Evolutionary conservation across 1,140 invertebrate genomes (phyloP).

Genomic region (Harlomillsia oculata): DNA sequence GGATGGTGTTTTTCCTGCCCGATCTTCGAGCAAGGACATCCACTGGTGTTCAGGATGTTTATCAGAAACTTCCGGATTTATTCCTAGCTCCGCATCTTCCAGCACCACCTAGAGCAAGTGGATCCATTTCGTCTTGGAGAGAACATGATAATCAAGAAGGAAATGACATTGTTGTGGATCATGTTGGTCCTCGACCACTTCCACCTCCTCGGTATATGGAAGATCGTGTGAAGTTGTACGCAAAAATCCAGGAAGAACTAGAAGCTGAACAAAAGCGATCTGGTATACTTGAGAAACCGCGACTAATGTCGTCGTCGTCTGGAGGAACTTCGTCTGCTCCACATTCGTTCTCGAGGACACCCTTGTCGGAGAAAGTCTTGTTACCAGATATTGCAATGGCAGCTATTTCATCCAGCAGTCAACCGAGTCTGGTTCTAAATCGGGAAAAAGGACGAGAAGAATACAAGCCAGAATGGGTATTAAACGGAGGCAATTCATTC

Average conservation of each 20-base stretch:
- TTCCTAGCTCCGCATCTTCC: slow-evolving; percentile 33
- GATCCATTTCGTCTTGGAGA: background rate
- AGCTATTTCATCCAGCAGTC: no score
- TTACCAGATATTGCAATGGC: no score
- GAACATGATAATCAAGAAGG: background rate
- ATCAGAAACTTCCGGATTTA: slow-evolving; percentile 34
- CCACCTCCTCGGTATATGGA: slow-evolving; percentile 18
- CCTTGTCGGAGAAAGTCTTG: no score
- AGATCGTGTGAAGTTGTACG: slow-evolving; percentile 30
- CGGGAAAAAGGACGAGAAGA: no score
- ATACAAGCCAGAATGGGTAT: no score
- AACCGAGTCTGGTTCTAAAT: no score
- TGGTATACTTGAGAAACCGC: slow-evolving; percentile 30
- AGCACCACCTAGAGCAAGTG: slow-evolving; percentile 3
- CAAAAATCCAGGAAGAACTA: slow-evolving; percentile 28
- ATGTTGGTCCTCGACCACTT: slow-evolving; percentile 26
- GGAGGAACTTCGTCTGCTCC: no score
- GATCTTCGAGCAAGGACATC: slow-evolving; percentile 28
- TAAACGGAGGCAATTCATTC: background rate
- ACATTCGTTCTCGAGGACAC: no score
- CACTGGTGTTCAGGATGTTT: slow-evolving; percentile 32
- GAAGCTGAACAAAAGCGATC: slow-evolving; percentile 19
- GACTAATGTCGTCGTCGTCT: slow-evolving; percentile 8
- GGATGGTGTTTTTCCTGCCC: slow-evolving; percentile 35
- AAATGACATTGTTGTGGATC: background rate